A percentile compares a stretch with the other conserved stretches of the same genome.
These are phyloP conservation scores for Lepus townsendii DNA, from an alignment of 2,797 vertebrate genomes.

Conservation along the genomic window DNA sequence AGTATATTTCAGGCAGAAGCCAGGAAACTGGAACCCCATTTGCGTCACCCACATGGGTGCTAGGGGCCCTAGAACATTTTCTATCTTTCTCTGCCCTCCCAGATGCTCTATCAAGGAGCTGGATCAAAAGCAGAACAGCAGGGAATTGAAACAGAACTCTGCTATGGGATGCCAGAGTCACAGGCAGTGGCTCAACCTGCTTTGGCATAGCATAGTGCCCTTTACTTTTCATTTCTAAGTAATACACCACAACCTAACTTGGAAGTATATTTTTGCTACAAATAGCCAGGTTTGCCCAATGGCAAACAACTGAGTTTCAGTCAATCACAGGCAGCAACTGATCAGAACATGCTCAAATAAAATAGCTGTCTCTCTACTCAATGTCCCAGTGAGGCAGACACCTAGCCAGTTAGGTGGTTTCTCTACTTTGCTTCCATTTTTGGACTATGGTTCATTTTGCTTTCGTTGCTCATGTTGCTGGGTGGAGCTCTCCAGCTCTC, in stretches of 20 bases:
- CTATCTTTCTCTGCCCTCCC: too few relatives aligned
- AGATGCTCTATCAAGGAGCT: too few relatives aligned
- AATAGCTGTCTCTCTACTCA: background rate
- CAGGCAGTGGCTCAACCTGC: background rate
- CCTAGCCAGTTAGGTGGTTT: background rate
- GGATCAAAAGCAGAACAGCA: too few relatives aligned
- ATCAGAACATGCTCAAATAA: background rate
- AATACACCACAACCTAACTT: background rate
- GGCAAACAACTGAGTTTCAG: background rate
- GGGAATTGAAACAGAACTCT: too few relatives aligned
- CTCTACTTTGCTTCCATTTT: background rate
- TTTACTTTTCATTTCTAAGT: too few relatives aligned
- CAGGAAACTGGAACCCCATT: too few relatives aligned
- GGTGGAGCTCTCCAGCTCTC: background rate
- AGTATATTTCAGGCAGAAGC: too few relatives aligned
- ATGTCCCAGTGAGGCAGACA: too few relatives aligned
- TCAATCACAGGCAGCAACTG: background rate
- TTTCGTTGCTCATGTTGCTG: background rate
- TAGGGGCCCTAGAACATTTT: too few relatives aligned
- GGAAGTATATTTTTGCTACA: background rate
- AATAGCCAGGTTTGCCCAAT: background rate
- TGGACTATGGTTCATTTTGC: too few relatives aligned
- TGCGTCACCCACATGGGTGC: too few relatives aligned
- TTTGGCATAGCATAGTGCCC: background rate
- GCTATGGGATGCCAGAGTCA: too few relatives aligned